A percentile compares a stretch with the other conserved stretches of the same genome.
Conservation (phyloP, 2,797 vertebrate species). For the Rhabdomys pumilio region DNA sequence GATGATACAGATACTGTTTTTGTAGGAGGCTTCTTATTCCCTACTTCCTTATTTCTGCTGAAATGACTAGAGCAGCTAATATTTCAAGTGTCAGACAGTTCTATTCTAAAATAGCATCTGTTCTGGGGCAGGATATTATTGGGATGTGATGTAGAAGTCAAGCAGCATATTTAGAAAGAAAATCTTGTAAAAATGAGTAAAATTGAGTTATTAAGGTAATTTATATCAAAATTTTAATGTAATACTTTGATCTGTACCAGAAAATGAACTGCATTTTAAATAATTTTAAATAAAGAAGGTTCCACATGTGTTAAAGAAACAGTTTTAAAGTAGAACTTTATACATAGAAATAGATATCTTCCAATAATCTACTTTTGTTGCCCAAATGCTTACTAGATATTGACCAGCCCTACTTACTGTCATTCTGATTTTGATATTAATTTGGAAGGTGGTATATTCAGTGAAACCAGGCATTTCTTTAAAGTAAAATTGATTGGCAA, state of each 20-base stretch:
- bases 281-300: not conserved
- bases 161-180: not conserved
- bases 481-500: not conserved
- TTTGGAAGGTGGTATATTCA: constrained; percentile 55
- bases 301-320: not conserved
- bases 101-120: not conserved
- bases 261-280: not conserved
- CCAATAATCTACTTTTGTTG: not conserved
- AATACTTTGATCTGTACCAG: not conserved
- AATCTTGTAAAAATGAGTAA: constrained; percentile 10
- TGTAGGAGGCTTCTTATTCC: not conserved
- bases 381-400: constrained; percentile 6
- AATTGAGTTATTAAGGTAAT: constrained; percentile 5
- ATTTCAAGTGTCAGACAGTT: not conserved
- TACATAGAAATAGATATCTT: not conserved
- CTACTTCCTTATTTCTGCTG: not conserved
- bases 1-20: not conserved
- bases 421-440: constrained; percentile 16
- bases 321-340: not conserved
- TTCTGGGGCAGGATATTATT: not conserved
- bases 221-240: not conserved
- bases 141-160: not conserved
- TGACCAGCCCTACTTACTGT: not conserved
- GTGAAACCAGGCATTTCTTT: not conserved
- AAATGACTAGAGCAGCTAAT: not conserved